Evolutionary conservation across 30 jellyfish, hydroid and myxozoan species (phyloP).

Genomic region (Euphysa ruthae): DNA sequence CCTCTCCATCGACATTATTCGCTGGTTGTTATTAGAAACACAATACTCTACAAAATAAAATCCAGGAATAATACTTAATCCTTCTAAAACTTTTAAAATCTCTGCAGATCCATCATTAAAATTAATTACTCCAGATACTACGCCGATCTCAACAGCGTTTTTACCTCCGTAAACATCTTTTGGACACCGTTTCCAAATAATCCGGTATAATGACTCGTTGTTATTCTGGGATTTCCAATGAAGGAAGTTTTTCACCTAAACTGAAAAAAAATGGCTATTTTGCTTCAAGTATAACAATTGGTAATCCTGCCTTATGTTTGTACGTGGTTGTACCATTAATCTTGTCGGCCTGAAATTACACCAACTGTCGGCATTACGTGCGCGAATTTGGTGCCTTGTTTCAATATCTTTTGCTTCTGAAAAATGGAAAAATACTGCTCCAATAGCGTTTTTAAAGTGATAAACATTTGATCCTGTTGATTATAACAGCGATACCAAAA

Average conservation of each 20-base stretch:
- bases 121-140: background rate
- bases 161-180: background rate
- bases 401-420: background rate
- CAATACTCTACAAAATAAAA: background rate
- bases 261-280: too few species aligned
- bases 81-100: background rate
- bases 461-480: too few species aligned
- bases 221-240: background rate
- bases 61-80: background rate
- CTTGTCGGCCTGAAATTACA: too few species aligned
- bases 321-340: too few species aligned
- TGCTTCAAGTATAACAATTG: too few species aligned
- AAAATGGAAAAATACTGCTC: background rate
- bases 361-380: background rate
- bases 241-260: background rate
- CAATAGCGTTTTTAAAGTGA: background rate
- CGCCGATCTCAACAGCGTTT: background rate
- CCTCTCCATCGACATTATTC: background rate
- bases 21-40: background rate
- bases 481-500: too few species aligned
- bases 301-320: too few species aligned
- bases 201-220: background rate
- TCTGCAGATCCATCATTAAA: background rate
- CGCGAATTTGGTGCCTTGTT: background rate
- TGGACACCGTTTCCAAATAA: background rate